Evolutionary conservation across 2,113 vertebrate genomes (phyloP).

Genomic region (Todiramphus chloris): DNA sequence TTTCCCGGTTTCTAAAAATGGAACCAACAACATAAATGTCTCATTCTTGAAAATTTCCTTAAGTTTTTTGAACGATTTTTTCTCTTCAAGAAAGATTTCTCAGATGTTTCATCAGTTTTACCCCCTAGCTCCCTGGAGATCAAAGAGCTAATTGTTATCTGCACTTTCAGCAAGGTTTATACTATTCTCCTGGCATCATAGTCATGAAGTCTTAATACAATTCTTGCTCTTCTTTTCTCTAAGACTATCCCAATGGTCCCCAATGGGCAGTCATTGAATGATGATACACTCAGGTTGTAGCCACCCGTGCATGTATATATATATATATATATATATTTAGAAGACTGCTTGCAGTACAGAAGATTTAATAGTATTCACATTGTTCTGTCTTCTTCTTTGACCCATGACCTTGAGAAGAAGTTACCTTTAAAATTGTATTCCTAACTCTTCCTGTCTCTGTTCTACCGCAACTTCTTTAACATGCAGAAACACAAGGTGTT

Average conservation of each 20-base stretch:
- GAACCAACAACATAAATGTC: neutral
- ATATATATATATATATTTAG: constrained; percentile 46
- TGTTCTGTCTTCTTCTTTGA: neutral
- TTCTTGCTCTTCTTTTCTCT: constrained; percentile 8
- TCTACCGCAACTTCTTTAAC: neutral
- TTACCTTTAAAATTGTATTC: neutral
- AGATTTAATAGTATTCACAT: constrained; percentile 21
- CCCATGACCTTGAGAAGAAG: neutral
- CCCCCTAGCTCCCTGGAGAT: neutral
- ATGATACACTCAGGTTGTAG: constrained; percentile 19
- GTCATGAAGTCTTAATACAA: constrained; percentile 7
- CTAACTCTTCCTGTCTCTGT: neutral
- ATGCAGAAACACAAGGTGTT: neutral
- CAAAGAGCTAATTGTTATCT: constrained; percentile 53
- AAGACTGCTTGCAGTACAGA: neutral
- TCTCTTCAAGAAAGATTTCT: neutral
- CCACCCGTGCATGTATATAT: neutral
- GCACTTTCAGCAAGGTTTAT: constrained; percentile 25
- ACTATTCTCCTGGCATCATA: neutral
- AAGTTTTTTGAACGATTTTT: neutral
- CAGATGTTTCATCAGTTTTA: neutral
- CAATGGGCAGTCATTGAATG: neutral
- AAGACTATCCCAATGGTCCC: neutral
- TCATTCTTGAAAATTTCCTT: constrained; percentile 15
- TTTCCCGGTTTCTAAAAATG: neutral